Evolutionary conservation across 2,888 invertebrate species (phyloP), one percentile per base, ranked within the genome.

Genomic region (Leptothorax acervorum): DNA sequence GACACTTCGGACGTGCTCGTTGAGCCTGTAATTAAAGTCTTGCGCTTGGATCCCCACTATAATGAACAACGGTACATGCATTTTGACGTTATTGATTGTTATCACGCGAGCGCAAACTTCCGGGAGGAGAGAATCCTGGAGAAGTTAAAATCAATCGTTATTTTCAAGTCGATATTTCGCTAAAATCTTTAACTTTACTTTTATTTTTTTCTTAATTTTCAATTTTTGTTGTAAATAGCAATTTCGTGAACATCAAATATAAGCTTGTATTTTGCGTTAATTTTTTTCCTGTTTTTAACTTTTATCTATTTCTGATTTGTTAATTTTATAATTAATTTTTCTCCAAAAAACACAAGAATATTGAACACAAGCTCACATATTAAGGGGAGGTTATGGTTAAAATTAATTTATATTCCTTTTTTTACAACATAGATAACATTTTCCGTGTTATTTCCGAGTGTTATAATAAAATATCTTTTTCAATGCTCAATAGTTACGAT

Each of bases 11-110:
- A 75, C 79, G 60, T 65, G 48, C 53, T 45, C 39, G 48, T 76
- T 45, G 57, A 78, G 76, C 48, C 53, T 51, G 75, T 76, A 85
- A 87, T 87, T 85, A 81, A 83, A 81, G 75, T 57, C 73, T 53
- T 18, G 51, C 11, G 76, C 55, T 76, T 55, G 39, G 48, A 55
- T 83, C 76, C 62, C 9, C 11, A 35, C 55, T 85, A 85, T 85
- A 85, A 85, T 85, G 83, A 87, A 83, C 68, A 39, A 51, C 60
- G 39, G 55, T 55, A 73, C 31, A 74, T 71, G 35, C 60, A 66
- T 57, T 39, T 53, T 51, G 74, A 75, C 74, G 28, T 84, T 42
- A 42, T 68, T 23, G 78, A 84, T 84, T 66, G 39, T 85, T 76
- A 71, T 83, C 51, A 71, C 6, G 31, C 48, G 35, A 65, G 65